Conservation (phyloP, 2,113 vertebrate genomes). For the Zosterops hypoxanthus region DNA sequence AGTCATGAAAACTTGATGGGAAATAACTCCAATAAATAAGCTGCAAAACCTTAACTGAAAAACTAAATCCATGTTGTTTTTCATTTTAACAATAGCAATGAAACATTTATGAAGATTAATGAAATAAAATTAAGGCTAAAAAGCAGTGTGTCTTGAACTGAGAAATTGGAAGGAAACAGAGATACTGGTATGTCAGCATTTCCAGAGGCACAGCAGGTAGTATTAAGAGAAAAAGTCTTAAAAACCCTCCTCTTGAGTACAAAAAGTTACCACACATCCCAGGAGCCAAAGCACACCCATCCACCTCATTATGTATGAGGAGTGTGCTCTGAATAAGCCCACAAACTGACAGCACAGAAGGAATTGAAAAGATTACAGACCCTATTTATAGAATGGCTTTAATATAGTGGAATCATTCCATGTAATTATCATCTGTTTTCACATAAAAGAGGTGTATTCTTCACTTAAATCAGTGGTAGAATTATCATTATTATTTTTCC, state of each 20-base stretch:
- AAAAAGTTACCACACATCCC: background rate
- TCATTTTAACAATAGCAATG: background rate
- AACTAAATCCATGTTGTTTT: background rate
- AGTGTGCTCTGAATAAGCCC: background rate
- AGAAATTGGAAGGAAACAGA: background rate
- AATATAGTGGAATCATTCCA: background rate
- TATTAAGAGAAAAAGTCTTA: background rate
- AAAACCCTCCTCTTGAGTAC: background rate
- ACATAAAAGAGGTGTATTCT: background rate
- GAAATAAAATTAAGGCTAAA: background rate
- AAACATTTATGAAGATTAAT: background rate
- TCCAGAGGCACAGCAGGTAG: background rate
- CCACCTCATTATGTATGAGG: background rate
- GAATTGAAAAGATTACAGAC: background rate
- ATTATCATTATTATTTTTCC: background rate
- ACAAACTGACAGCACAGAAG: background rate
- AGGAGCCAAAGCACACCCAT: background rate
- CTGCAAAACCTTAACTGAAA: background rate
- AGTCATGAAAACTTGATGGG: background rate
- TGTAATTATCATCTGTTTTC: background rate
- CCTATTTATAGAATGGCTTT: background rate
- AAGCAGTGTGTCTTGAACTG: background rate
- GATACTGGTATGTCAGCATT: background rate
- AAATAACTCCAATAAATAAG: background rate
- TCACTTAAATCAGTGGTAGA: background rate